phyloP scores from a whole-genome alignment of 2,113 vertebrate species.

The Sphyrna mokarran region DNA sequence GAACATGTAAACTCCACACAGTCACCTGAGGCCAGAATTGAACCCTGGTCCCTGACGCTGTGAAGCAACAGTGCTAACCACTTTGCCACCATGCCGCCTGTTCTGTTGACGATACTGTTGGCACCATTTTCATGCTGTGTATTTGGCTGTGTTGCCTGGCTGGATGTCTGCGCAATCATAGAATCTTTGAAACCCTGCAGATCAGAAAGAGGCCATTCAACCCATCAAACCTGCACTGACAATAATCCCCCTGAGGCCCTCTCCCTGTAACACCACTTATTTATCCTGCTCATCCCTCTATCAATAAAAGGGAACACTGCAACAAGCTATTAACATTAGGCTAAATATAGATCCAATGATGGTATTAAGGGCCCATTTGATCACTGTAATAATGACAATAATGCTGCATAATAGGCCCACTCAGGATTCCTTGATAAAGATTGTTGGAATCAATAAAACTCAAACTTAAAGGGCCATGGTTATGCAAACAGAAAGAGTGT shows the following conservation, averaged over 20 bases:
- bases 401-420: not conserved
- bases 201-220: too few species aligned
- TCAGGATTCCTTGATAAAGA: not conserved
- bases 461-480: not conserved
- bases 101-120: not conserved
- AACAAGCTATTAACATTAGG: not conserved
- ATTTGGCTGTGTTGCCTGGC: not conserved
- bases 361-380: not conserved
- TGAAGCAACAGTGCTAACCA: too few species aligned
- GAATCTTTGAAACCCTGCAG: too few species aligned
- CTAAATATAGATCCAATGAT: not conserved
- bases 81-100: not conserved
- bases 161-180: too few species aligned
- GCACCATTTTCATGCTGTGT: not conserved
- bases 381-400: too few species aligned
- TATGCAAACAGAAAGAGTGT: not conserved
- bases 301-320: not conserved
- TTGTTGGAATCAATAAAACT: not conserved
- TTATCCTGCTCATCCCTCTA: too few species aligned
- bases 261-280: too few species aligned
- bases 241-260: too few species aligned
- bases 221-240: too few species aligned
- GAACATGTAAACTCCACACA: too few species aligned
- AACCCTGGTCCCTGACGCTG: too few species aligned
- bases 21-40: too few species aligned